Percentiles rank a stretch among this genome's conserved stretches.
These are phyloP conservation scores for Drosophila pachea DNA, from an alignment of 1,140 invertebrate genomes.

Conservation along the genomic window DNA sequence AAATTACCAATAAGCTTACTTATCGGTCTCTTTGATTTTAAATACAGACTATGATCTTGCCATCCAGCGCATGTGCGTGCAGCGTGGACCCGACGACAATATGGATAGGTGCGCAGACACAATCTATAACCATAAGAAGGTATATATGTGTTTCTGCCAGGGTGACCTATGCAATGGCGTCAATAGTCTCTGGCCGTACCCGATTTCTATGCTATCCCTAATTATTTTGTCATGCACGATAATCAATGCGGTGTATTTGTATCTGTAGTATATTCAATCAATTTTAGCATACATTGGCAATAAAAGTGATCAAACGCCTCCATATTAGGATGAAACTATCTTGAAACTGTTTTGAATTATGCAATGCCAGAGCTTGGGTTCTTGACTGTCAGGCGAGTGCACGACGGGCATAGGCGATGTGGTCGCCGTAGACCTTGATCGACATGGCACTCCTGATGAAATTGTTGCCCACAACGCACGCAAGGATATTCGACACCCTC, in stretches of 20 bases:
- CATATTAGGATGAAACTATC: not conserved
- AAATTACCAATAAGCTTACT: conserved; percentile 6
- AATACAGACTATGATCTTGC: conserved; percentile 90
- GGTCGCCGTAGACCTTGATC: not conserved
- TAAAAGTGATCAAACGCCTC: not conserved
- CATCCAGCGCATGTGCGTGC: conserved; percentile 91
- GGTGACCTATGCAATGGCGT: conserved; percentile 91
- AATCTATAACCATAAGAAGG: conserved; percentile 87
- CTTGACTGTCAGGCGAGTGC: not conserved
- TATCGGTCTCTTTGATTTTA: conserved; percentile 25
- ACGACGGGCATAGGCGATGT: conserved; percentile 2
- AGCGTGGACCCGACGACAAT: conserved; percentile 90
- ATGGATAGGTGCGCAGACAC: conserved; percentile 94
- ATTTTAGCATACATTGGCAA: not conserved
- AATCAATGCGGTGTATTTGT: not conserved
- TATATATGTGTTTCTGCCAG: conserved; percentile 94
- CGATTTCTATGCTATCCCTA: not conserved
- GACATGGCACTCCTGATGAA: conserved; percentile 5
- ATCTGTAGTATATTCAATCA: conserved; percentile 11
- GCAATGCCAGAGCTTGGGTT: not conserved
- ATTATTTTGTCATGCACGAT: not conserved
- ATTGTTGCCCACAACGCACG: conserved; percentile 1
- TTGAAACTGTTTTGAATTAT: no score
- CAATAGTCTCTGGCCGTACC: not conserved
- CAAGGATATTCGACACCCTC: conserved; percentile 15